Conservation (phyloP, 1,140 invertebrate species). For the Penaeus chinensis region DNA sequence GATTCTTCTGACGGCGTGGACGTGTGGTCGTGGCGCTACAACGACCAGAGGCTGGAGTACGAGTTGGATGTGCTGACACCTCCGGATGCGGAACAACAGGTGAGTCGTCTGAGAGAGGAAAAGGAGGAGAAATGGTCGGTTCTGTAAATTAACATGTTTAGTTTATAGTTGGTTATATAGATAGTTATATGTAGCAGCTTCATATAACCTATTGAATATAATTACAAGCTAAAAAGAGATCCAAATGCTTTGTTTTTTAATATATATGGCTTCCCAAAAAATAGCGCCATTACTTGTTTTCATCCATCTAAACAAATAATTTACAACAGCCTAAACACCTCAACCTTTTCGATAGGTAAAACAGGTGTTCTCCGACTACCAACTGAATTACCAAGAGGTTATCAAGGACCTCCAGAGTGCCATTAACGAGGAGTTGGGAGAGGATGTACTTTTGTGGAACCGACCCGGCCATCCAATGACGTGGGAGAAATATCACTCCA, state of each 20-base stretch:
- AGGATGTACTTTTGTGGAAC: conserved; percentile 41
- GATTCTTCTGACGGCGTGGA: conserved; percentile 24
- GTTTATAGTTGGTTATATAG: too few species aligned
- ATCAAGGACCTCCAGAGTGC: conserved; percentile 57
- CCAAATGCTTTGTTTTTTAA: too few species aligned
- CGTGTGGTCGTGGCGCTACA: conserved; percentile 39
- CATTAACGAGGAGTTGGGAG: conserved; percentile 50
- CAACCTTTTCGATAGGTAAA: conserved; percentile 22
- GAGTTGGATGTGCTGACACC: conserved; percentile 32
- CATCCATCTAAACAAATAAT: background rate
- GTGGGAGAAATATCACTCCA: conserved; percentile 56
- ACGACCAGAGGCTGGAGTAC: conserved; percentile 8
- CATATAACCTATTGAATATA: too few species aligned
- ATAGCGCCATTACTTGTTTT: too few species aligned
- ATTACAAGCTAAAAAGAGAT: too few species aligned
- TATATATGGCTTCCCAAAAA: too few species aligned
- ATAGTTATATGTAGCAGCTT: too few species aligned
- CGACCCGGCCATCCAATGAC: conserved; percentile 56
- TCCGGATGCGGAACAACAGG: conserved; percentile 23
- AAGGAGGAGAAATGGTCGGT: too few species aligned
- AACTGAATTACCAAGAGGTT: conserved; percentile 49
- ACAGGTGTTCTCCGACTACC: conserved; percentile 49
- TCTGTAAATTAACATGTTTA: too few species aligned
- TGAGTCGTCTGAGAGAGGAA: background rate
- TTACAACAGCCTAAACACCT: background rate